phyloP scores from a whole-genome alignment of 2,113 vertebrate species.

The Crotophaga sulcirostris region DNA sequence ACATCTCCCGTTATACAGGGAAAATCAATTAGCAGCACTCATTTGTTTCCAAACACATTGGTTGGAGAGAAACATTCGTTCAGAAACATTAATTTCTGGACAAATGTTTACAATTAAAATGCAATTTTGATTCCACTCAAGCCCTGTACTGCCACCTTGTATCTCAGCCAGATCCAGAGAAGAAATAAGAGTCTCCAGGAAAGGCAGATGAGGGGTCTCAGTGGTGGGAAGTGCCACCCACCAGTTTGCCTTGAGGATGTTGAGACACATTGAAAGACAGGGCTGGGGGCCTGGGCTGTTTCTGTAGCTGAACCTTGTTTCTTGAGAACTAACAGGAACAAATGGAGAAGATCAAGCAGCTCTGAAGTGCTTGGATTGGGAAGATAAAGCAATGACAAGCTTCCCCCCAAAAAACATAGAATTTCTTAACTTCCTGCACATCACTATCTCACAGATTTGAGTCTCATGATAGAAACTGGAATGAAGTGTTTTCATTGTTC shows the following conservation, averaged over 20 bases:
- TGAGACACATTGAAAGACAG: neutral
- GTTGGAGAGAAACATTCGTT: slow-evolving; percentile 54
- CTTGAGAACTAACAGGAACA: neutral
- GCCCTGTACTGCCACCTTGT: neutral
- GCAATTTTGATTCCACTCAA: slow-evolving; percentile 43
- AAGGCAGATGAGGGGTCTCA: neutral
- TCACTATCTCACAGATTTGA: too few species aligned
- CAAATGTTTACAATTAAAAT: slow-evolving; percentile 69
- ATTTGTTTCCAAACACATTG: slow-evolving; percentile 34
- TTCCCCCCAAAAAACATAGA: too few species aligned
- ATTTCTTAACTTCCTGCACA: too few species aligned
- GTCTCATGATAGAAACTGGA: too few species aligned
- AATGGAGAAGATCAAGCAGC: too few species aligned
- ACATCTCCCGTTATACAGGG: neutral
- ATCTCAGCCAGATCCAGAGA: neutral
- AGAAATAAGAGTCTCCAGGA: neutral
- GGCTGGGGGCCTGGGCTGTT: neutral
- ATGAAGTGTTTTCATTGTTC: too few species aligned
- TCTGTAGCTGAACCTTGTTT: neutral
- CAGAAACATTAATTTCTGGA: slow-evolving; percentile 71
- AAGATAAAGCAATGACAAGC: too few species aligned
- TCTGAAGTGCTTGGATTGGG: too few species aligned
- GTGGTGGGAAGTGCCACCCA: rapidly evolving
- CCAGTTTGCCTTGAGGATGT: rapidly evolving
- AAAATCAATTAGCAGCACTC: slow-evolving; percentile 33